Conservation (phyloP, 2,797 vertebrate genomes). For the Sarcoramphus papa region DNA sequence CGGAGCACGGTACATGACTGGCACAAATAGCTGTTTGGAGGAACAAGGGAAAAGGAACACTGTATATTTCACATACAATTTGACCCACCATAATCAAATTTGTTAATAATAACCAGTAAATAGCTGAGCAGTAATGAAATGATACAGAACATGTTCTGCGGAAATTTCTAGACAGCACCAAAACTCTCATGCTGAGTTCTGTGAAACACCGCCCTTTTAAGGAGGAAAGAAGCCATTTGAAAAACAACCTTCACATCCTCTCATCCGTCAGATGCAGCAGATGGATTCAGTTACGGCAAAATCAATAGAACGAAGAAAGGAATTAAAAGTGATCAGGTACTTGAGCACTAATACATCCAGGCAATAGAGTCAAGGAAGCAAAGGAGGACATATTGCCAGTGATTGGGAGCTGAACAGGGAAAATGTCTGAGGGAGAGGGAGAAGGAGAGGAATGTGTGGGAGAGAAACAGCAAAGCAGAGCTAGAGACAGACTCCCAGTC, state of each 20-base stretch:
- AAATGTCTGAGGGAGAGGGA: not conserved
- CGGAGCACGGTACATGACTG: not conserved
- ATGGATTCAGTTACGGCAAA: constrained; percentile 42
- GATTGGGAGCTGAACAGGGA: not conserved
- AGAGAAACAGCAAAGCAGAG: not conserved
- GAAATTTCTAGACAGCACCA: constrained; percentile 55
- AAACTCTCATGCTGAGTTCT: constrained; percentile 39
- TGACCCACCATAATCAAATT: constrained; percentile 56
- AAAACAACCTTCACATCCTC: not conserved
- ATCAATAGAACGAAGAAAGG: not conserved
- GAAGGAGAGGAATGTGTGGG: not conserved
- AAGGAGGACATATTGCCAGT: not conserved
- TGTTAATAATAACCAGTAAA: constrained; percentile 53
- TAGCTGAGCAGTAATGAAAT: constrained; percentile 52
- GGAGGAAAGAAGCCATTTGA: not conserved
- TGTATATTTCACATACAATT: constrained; percentile 42
- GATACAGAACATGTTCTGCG: constrained; percentile 41
- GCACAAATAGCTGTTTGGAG: constrained; percentile 10
- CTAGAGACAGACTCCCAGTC: not conserved
- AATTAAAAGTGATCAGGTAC: constrained; percentile 36
- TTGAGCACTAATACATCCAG: not conserved
- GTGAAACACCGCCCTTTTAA: not conserved
- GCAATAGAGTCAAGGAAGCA: not conserved
- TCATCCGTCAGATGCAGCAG: not conserved
- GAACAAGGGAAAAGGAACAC: constrained; percentile 9